Percentiles rank a stretch among this genome's conserved stretches.
Evolutionary conservation across 2,888 invertebrate species (phyloP).

Genomic region (Chymomyza amoena): DNA sequence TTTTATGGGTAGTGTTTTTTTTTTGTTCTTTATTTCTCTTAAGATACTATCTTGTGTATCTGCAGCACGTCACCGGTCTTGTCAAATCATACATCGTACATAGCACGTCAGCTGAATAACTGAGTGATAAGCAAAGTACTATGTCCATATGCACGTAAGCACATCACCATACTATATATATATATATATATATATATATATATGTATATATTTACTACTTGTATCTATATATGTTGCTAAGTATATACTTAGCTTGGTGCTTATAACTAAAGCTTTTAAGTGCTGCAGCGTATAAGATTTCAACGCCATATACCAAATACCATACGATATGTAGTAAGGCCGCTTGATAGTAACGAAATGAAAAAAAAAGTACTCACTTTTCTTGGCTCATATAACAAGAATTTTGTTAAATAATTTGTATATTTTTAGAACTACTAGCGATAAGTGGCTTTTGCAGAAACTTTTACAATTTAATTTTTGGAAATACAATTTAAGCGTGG

Average conservation of each 20-base stretch:
- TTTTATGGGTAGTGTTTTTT: neutral
- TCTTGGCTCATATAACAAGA: conserved; percentile 4
- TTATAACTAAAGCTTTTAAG: conserved; percentile 37
- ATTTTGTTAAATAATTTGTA: conserved; percentile 40
- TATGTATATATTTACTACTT: no score
- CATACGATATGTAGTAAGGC: neutral
- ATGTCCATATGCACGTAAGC: neutral
- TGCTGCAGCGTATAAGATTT: conserved; percentile 51
- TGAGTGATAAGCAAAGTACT: neutral
- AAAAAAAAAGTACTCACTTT: conserved; percentile 2
- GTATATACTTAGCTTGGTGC: conserved; percentile 2
- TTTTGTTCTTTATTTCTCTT: neutral
- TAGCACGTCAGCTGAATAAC: neutral
- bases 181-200: conserved; percentile 6
- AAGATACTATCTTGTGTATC: neutral
- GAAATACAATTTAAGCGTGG: no score
- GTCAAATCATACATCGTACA: neutral
- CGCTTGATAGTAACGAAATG: neutral
- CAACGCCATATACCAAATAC: neutral
- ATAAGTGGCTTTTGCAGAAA: no score
- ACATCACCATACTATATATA: neutral
- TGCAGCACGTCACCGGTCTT: neutral
- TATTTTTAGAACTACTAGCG: conserved; percentile 39
- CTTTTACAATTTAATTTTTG: no score
- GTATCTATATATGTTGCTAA: neutral